A percentile compares a stretch with the other conserved stretches of the same genome.
Conservation (phyloP, 2,113 vertebrate species). For the Salvator merianae region DNA sequence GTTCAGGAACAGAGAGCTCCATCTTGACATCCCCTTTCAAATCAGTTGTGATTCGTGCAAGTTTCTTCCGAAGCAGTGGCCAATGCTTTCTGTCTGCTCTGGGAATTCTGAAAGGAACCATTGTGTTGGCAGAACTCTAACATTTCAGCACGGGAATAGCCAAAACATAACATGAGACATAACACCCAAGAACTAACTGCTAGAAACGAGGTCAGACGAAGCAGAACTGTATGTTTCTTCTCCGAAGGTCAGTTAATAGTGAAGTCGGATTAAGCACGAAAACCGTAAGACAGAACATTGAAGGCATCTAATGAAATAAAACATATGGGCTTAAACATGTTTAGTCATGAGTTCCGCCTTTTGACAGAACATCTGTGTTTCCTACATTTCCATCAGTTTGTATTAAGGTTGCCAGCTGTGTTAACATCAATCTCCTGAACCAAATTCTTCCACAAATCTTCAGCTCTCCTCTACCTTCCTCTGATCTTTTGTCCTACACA, state of each 20-base stretch:
- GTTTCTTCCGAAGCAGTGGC: neutral
- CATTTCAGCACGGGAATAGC: neutral
- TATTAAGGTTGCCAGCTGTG: neutral
- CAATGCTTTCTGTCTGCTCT: neutral
- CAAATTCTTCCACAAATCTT: slow-evolving; percentile 4
- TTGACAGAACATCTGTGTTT: neutral
- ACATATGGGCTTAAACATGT: neutral
- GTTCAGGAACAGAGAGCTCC: neutral
- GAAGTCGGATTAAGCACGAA: neutral
- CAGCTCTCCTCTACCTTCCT: neutral
- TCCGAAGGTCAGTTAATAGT: neutral
- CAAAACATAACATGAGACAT: neutral
- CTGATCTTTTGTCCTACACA: neutral
- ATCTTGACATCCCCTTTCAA: neutral
- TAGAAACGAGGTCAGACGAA: neutral
- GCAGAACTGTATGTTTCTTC: neutral
- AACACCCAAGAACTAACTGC: neutral
- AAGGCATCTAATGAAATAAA: neutral
- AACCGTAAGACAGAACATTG: neutral
- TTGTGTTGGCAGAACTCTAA: slow-evolving; percentile 28
- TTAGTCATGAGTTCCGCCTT: neutral
- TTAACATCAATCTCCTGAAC: neutral
- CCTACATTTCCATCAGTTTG: neutral
- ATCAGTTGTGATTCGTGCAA: neutral
- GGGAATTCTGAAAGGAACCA: slow-evolving; percentile 17